Conservation (phyloP, 2,797 vertebrate species). For the Cuculus canorus region DNA sequence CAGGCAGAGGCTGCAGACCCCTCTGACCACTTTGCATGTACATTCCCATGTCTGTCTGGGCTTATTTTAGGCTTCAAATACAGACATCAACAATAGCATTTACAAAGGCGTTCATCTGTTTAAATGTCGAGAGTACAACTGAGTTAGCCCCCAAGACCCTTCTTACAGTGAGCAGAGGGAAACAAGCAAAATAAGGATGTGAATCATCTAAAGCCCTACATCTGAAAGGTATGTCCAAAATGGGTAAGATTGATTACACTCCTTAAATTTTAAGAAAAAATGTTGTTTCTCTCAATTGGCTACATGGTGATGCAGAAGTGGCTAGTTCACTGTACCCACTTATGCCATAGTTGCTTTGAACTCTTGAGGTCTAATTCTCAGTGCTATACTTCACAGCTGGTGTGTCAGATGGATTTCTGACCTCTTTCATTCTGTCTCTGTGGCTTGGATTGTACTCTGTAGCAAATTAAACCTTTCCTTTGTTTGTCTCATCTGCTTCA, state of each 20-base stretch:
- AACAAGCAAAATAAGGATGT: background rate
- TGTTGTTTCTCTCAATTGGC: background rate
- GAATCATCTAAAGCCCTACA: background rate
- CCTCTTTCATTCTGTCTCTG: background rate
- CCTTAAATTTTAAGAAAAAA: background rate
- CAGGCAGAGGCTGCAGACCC: background rate
- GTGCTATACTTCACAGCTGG: background rate
- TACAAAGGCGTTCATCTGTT: background rate
- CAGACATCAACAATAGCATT: background rate
- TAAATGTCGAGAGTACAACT: background rate
- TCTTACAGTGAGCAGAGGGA: background rate
- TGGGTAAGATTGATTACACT: background rate
- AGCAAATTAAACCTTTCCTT: background rate
- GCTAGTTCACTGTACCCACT: background rate
- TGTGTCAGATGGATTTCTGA: background rate
- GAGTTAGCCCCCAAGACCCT: background rate
- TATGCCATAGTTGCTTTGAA: background rate
- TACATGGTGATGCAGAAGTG: background rate
- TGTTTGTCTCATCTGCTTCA: background rate
- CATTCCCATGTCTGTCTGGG: accelerated
- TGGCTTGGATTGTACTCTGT: background rate
- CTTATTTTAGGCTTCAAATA: background rate
- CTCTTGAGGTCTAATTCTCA: background rate
- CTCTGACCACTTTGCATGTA: background rate
- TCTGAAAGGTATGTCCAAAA: background rate